Base-by-base conservation (phyloP, 1,140 invertebrate species). In the Pogonognathellus flavescens region DNA sequence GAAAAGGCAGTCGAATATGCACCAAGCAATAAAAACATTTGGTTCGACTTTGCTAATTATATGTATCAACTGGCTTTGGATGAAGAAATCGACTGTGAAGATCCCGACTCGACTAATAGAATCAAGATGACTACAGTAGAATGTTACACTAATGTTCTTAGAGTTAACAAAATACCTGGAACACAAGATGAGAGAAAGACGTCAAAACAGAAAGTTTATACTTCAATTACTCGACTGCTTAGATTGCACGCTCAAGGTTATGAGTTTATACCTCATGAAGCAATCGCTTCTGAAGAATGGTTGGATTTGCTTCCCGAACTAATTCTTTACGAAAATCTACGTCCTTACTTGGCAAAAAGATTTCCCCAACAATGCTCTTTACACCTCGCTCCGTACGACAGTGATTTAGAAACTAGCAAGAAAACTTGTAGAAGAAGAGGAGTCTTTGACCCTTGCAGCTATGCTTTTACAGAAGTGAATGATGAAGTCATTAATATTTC, bases 271-370 rank as follows among this genome's bases (percentile, higher is more conserved):
- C 60, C 50, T 0, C 70, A 76, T 10, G 70, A 76, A 13, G 76
- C 60, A 3, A 52, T 88, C 11, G 59, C 31, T 1, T 72, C 22
- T 18, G 16, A 62, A n/a, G 80, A 86, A 18, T 87, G 86, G 86
- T 50, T 88, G 14, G 57, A 53, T 14, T 66, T 88, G 4, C 82
- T 88, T 11, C 86, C 88, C 8, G 84, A 81, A 72, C 52, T 88
- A 13, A 49, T 70, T 25, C 83, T 72, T 66, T 81, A 84, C 18
- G 53, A 62, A 49, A 84, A 85, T 9, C 60, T 88, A 2, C 66
- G 86, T 13, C 31, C 82, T 0, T n/a, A 60, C 52, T 53, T 88
- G 11, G 20, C 83, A 0, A 55, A 85, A n/a, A 82, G 81, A 53
- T 88, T 86, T 57, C 88, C 88, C 0, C n/a, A 87, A 7, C 41